Evolutionary conservation across 1,140 invertebrate genomes (phyloP).

Genomic region (Bombus sylvicola): DNA sequence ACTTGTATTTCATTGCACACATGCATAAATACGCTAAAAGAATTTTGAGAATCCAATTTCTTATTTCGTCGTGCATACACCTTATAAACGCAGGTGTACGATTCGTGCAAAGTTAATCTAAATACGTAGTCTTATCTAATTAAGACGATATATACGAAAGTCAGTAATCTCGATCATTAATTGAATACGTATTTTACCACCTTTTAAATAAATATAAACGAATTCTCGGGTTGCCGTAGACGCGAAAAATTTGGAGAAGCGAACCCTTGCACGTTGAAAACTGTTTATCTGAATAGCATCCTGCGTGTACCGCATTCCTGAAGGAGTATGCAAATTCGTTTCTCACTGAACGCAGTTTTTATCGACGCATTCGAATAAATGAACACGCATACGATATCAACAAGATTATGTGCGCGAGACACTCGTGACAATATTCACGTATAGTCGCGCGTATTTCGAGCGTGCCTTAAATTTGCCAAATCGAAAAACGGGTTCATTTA

Average conservation of each 20-base stretch:
- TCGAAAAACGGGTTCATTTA: not conserved
- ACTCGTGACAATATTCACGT: not conserved
- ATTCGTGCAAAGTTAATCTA: not conserved
- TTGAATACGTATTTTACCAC: not conserved
- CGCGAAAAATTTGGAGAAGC: not conserved
- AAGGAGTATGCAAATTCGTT: not conserved
- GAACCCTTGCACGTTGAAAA: not conserved
- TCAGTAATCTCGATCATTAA: not conserved
- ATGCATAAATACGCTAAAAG: not conserved
- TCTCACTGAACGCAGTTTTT: constrained; percentile 28
- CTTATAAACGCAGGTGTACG: too few relatives aligned
- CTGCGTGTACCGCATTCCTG: constrained; percentile 18
- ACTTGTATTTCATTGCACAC: not conserved
- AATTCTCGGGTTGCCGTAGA: not conserved
- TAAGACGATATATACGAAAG: not conserved
- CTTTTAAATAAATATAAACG: not conserved
- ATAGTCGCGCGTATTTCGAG: not conserved
- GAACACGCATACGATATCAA: not conserved
- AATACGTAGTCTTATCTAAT: not conserved
- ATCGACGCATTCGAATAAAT: constrained; percentile 17
- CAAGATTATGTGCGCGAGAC: not conserved
- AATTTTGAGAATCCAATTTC: not conserved
- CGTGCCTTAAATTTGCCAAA: not conserved
- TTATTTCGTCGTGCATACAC: not conserved
- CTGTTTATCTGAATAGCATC: constrained; percentile 24